Conservation (phyloP, 2,113 vertebrate species). For the Cygnus buccinator region DNA sequence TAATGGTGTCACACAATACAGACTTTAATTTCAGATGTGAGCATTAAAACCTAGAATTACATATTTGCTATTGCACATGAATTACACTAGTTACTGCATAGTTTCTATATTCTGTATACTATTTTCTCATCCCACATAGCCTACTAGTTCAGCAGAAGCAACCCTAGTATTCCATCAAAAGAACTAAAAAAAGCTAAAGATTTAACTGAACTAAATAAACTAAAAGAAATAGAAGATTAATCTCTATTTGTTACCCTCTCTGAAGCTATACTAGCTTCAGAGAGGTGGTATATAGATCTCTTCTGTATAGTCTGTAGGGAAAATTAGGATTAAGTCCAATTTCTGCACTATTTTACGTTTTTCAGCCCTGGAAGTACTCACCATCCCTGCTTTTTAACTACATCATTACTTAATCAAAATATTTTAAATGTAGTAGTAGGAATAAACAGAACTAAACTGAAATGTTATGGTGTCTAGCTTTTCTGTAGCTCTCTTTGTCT, state of each 20-base stretch:
- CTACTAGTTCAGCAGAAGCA: not conserved
- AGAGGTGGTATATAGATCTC: not conserved
- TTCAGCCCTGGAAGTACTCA: conserved; percentile 27
- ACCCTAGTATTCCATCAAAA: not conserved
- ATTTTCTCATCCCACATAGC: not conserved
- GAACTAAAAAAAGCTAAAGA: conserved; percentile 1
- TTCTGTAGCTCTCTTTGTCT: conserved; percentile 67
- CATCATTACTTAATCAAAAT: conserved; percentile 47
- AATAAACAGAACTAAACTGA: conserved; percentile 47
- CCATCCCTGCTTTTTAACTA: not conserved
- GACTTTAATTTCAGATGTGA: not conserved
- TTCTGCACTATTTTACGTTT: not conserved
- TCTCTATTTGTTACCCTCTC: not conserved
- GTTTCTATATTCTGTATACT: not conserved
- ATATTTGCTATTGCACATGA: not conserved
- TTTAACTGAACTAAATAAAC: not conserved
- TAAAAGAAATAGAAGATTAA: not conserved
- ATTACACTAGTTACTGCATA: not conserved
- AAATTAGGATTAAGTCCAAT: not conserved
- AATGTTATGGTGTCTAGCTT: conserved; percentile 38
- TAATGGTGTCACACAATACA: not conserved
- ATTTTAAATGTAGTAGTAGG: conserved; percentile 25
- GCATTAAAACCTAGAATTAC: not conserved
- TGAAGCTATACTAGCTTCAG: not conserved
- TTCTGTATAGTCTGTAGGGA: not conserved